Base-by-base conservation (phyloP, 2,888 invertebrate genomes). In the Agonopterix subpropinquella region DNA sequence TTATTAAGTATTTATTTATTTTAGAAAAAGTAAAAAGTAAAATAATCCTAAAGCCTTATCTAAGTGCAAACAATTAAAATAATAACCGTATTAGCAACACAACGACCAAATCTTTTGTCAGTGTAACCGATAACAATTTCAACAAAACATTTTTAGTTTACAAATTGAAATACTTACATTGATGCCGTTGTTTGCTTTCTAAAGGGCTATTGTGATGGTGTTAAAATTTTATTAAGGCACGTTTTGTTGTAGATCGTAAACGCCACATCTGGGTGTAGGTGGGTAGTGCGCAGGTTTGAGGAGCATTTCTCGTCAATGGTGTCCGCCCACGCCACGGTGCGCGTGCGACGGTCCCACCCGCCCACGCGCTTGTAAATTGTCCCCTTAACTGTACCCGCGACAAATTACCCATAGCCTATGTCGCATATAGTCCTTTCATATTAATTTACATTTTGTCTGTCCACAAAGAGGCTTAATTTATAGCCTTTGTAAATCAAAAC, bases 361-460 rank as follows among this genome's bases (percentile, higher is more conserved):
- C 87, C 85, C 65, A 85, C 87, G 55, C 64, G 59, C 61, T 64
- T 68, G 71, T 84, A 84, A 85, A 83, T 80, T 73, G 70, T 76
- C 68, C 70, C 64, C 65, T 66, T 85, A 85, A 84, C 84, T 77
- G 85, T 80, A 78, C 69, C 57, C 53, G 62, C 70, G 77, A 83
- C 83, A 84, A 84, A 84, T 85, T 79, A 71, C 73, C 69, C 61
- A 57, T 72, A 64, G 28, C 28, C 28, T 28, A 28, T 69, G 64
- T 62, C 64, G 62, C 59, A 59, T 59, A 58, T 64, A 68, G 62
- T 65, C 67, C 64, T 71, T 76, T 74, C 65, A 64, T 75, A 69
- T 73, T 73, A 72, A 78, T 67, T 63, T 64, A 60, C 61, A 56
- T 57, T 62, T 56, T 58, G 61, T 70, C 56, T 60, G 61, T 59